These are phyloP conservation scores for Zenarchopterus dispar DNA, from an alignment of 2,797 vertebrate species.

Conservation along the genomic window DNA sequence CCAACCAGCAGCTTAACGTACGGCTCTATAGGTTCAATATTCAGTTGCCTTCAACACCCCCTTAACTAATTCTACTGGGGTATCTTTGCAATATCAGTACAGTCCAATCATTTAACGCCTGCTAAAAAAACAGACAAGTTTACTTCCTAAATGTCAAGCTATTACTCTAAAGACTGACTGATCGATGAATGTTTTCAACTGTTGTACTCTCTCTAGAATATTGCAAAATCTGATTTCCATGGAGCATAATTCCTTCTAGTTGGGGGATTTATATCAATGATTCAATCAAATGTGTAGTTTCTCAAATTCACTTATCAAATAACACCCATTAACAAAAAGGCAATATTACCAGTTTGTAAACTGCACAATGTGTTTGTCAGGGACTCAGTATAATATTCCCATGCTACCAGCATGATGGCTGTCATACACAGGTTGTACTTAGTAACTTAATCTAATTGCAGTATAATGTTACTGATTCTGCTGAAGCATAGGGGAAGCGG, in stretches of 20 bases:
- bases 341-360: slow-evolving; percentile 58
- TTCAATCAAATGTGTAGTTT: neutral
- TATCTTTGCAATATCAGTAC: slow-evolving; percentile 8
- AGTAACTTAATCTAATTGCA: slow-evolving; percentile 74
- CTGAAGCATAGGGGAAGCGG: slow-evolving; percentile 56
- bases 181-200: slow-evolving; percentile 2
- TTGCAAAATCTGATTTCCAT: neutral
- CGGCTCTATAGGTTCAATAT: neutral
- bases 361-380: slow-evolving; percentile 34
- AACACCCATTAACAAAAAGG: slow-evolving; percentile 49
- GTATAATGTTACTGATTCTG: slow-evolving; percentile 71
- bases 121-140: neutral
- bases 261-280: no score
- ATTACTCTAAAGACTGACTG: neutral
- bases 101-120: neutral
- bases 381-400: slow-evolving; percentile 45
- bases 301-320: slow-evolving; percentile 38
- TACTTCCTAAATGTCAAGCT: slow-evolving; percentile 18
- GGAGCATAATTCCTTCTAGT: neutral
- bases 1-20: neutral
- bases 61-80: neutral
- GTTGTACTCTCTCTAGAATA: neutral
- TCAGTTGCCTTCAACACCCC: neutral
- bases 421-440: slow-evolving; percentile 67
- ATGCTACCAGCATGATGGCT: slow-evolving; percentile 44